Evolutionary conservation across 2,888 invertebrate species (phyloP), one percentile per base, ranked within the genome.

Genomic region (Drosophila atripex): DNA sequence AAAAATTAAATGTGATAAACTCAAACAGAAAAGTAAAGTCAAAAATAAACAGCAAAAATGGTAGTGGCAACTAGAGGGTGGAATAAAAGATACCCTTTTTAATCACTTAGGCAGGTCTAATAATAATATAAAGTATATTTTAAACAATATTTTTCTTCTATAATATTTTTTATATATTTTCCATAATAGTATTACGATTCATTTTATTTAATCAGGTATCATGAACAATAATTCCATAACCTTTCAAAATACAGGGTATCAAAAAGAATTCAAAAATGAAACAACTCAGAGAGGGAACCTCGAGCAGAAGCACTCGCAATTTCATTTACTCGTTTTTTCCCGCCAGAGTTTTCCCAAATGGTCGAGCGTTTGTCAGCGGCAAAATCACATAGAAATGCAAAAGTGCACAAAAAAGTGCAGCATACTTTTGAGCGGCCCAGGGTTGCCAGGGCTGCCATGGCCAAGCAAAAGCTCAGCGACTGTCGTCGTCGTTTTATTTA

Each of bases 1-100:
- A 77, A 77, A 80, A 85, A 84, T 84, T 78, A 80, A 82, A 86
- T 73, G 80, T 71, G 74, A 82, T 75, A 82, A 84, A 73, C 53
- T 45, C 58, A 41, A 54, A 57, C 72, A 47, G 52, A 57, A 57
- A 25, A 28, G 28, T 16, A 64, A 25, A 47, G 23, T 39, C 30
- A 16, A 47, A 45, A 57, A 52, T 41, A 55, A 45, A 11, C 16
- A 38, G 32, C 7, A 14, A 35, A 60, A 53, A 46, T 55, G 12
- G 32, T 1, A 14, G 1, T 0, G 9, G 0, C 1, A 11, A 0
- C 3, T 18, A 32, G 18, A 7, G 5, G 14, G 9, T 49, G 14
- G 11, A 59, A 49, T 14, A 0, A 0, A 11, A 0, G 28, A 23
- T 59, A 63, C 60, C 50, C n/a, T 2, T 1, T 45, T 0, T 2